Percentiles rank a stretch among this genome's conserved stretches.
phyloP scores from a whole-genome alignment of 1,140 invertebrate genomes.

The Drosophila eugracilis region DNA sequence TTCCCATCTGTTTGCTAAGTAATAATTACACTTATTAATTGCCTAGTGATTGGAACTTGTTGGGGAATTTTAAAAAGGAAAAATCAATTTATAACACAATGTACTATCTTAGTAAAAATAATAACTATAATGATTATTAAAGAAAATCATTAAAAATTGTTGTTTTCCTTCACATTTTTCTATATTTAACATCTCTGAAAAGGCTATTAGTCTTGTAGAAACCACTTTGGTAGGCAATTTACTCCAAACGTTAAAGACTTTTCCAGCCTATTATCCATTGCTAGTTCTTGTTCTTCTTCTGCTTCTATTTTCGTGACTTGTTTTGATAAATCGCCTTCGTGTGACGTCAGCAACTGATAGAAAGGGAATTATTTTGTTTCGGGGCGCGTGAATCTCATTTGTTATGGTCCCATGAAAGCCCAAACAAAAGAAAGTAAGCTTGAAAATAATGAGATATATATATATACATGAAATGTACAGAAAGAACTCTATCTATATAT shows the following conservation, averaged over 20 bases:
- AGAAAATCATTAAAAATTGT: no score
- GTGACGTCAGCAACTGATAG: slow-evolving; percentile 37
- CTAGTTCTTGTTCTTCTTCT: not conserved
- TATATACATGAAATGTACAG: not conserved
- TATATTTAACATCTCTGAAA: no score
- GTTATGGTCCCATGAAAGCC: slow-evolving; percentile 39
- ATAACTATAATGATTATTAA: no score
- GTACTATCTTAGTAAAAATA: no score
- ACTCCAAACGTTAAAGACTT: not conserved
- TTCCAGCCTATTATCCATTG: no score
- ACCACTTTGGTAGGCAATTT: no score
- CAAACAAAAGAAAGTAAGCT: slow-evolving; percentile 22
- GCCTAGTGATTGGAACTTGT: not conserved
- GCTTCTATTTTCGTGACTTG: not conserved
- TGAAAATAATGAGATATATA: slow-evolving; percentile 15
- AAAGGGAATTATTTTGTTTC: slow-evolving; percentile 3
- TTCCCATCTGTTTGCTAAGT: not conserved
- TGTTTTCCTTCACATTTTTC: no score
- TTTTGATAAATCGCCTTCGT: slow-evolving; percentile 58
- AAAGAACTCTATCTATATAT: not conserved
- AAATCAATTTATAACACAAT: no score
- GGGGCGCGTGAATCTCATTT: slow-evolving; percentile 61
- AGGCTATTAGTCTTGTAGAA: no score
- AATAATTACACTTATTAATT: slow-evolving; percentile 12
- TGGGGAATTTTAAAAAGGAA: no score